phyloP scores from a whole-genome alignment of 1,140 invertebrate species.

The Drosophila subpulchrella region DNA sequence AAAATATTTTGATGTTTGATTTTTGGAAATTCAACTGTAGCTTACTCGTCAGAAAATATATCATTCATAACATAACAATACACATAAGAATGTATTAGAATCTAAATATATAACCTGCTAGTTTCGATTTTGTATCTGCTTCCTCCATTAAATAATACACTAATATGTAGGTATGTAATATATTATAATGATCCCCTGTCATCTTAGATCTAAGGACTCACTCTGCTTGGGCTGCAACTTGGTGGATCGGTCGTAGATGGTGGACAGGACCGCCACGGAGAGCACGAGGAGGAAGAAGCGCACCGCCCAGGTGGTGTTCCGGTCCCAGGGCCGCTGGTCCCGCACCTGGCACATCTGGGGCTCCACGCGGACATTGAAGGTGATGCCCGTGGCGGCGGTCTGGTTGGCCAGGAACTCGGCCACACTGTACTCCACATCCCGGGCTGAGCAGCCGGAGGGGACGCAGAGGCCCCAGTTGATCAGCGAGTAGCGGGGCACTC shows the following conservation, averaged over 20 bases:
- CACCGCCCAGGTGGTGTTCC: slow-evolving; percentile 85
- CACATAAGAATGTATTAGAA: too few relatives aligned
- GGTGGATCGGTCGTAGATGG: slow-evolving; percentile 77
- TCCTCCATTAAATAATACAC: not conserved
- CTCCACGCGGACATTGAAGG: slow-evolving; percentile 86
- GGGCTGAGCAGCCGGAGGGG: slow-evolving; percentile 86
- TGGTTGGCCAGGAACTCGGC: slow-evolving; percentile 84
- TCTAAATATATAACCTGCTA: too few relatives aligned
- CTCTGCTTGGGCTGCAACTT: slow-evolving; percentile 70
- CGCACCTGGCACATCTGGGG: slow-evolving; percentile 87
- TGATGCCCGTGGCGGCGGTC: slow-evolving; percentile 85
- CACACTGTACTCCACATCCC: slow-evolving; percentile 87
- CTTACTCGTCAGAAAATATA: too few relatives aligned
- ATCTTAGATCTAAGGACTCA: slow-evolving; percentile 21
- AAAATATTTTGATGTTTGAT: too few relatives aligned
- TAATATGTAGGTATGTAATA: not conserved
- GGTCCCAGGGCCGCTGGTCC: slow-evolving; percentile 71
- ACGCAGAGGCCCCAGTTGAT: slow-evolving; percentile 88
- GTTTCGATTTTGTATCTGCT: too few relatives aligned
- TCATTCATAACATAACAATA: too few relatives aligned
- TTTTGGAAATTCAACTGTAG: too few relatives aligned
- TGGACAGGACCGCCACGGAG: slow-evolving; percentile 72
- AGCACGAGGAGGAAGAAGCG: slow-evolving; percentile 82
- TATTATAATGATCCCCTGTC: not conserved
- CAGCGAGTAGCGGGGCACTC: slow-evolving; percentile 87